Conservation (phyloP, 2,797 vertebrate genomes). For the Echiichthys vipera region DNA sequence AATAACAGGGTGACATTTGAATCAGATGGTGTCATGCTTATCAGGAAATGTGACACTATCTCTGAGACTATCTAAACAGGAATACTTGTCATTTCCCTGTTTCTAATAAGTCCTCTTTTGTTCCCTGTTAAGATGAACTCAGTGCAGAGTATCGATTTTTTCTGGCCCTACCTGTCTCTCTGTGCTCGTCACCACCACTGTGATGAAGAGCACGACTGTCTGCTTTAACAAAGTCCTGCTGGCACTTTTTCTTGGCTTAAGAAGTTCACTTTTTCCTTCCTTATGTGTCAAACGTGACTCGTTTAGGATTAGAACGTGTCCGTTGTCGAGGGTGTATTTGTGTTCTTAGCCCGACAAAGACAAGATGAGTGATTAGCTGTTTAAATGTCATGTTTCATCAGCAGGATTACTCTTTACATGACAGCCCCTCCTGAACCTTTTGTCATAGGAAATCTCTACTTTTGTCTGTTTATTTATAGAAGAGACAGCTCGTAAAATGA, state of each 20-base stretch:
- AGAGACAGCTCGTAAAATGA: background rate
- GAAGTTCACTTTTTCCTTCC: background rate
- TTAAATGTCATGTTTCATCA: conserved; percentile 11
- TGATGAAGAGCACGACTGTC: conserved; percentile 35
- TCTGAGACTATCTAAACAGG: background rate
- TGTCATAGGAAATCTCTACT: background rate
- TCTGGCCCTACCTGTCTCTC: background rate
- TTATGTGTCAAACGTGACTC: background rate
- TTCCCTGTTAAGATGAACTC: conserved; percentile 22
- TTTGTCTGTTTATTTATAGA: background rate
- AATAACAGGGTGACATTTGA: background rate
- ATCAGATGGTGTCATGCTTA: background rate
- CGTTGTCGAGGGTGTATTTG: background rate
- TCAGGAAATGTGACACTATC: background rate
- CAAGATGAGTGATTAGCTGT: conserved; percentile 8
- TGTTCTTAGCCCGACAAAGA: conserved; percentile 1
- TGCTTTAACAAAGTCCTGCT: background rate
- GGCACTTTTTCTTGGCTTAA: background rate
- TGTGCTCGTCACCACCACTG: background rate
- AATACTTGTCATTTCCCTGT: conserved; percentile 7
- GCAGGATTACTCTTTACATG: background rate
- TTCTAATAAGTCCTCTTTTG: conserved; percentile 28
- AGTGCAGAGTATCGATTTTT: conserved; percentile 48
- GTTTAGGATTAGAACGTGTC: background rate
- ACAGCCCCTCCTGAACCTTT: background rate